These are phyloP conservation scores for Sphaerophoria rueppellii DNA, from an alignment of 2,888 invertebrate species.

Conservation along the genomic window DNA sequence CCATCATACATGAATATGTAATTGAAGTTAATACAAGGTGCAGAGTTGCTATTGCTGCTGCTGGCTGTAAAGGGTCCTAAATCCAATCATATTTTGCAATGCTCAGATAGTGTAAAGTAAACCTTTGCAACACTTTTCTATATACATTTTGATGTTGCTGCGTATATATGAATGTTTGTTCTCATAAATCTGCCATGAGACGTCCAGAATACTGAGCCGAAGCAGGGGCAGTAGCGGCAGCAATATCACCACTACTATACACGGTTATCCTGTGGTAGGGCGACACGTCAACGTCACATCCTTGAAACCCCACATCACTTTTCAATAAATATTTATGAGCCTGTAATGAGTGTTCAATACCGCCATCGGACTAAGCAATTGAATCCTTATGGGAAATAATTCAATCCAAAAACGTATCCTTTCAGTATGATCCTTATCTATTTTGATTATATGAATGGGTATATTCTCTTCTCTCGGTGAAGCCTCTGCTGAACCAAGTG, in stretches of 20 bases:
- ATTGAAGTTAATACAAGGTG: no score
- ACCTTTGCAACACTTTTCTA: conserved; percentile 58
- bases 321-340: conserved; percentile 74
- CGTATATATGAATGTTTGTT: conserved; percentile 15
- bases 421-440: conserved; percentile 58
- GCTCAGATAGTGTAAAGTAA: conserved; percentile 62
- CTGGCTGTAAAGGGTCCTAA: conserved; percentile 69
- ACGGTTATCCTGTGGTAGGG: conserved; percentile 52
- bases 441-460: conserved; percentile 31
- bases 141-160: neutral
- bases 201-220: conserved; percentile 38
- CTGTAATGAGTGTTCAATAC: conserved; percentile 74
- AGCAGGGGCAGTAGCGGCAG: no score
- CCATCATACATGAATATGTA: neutral
- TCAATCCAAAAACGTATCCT: conserved; percentile 73
- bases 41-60: neutral
- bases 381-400: conserved; percentile 73
- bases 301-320: conserved; percentile 73
- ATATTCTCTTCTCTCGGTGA: neutral
- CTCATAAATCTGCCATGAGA: conserved; percentile 69
- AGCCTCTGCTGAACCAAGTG: neutral
- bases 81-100: conserved; percentile 71
- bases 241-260: neutral
- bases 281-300: conserved; percentile 63
- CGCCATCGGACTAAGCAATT: conserved; percentile 69